Base-by-base conservation (phyloP, 2,113 vertebrate species). In the Eubucco bourcierii region DNA sequence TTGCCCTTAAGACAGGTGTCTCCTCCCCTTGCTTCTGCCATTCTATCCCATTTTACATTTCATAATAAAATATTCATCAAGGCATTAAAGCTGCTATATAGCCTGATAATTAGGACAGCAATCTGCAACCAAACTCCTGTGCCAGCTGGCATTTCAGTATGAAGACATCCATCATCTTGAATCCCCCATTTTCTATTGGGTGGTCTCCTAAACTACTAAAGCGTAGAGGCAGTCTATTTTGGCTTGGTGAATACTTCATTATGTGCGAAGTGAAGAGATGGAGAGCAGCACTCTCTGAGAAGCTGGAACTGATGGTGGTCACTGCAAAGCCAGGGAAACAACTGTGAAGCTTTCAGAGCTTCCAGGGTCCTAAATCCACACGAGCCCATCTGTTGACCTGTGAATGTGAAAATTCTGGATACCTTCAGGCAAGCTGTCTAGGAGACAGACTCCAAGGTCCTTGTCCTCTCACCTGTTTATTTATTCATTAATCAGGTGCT, bases 21-120 rank as follows among this genome's bases (percentile, higher is more conserved):
- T 77, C 60, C 71, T 82, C 90, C 82, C 5, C 2, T 50, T 4
- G 0, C 60, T 93, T 80, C 73, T 77, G 60, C 61, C 87, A 55
- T 53, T 83, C 41, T 84, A 59, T 82, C 90, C 52, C 46, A 68
- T 93, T 95, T 85, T 59, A 47, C 21, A 52, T 89, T 93, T 78
- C 61, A 81, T 58, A 86, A 91, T 95, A 83, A 88, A 95, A 95
- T 93, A 95, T 94, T 94, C 47, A 95, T 94, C 68, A 84, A 73
- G 70, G 20, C 85, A 91, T 91, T 91, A 81, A 86, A 88, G 39
- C 46, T 80, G 25, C 76, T 80, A 34, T 80, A 91, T 67, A 88
- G 27, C 8, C 85, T 95, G 86, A 84, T 90, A 94, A 93, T 95
- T 91, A 91, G 37, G 52, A 53, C 37, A 88, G 37, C 50, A 61